Evolutionary conservation across 2,113 vertebrate species (phyloP).

Genomic region (Diphyllodes magnificus): DNA sequence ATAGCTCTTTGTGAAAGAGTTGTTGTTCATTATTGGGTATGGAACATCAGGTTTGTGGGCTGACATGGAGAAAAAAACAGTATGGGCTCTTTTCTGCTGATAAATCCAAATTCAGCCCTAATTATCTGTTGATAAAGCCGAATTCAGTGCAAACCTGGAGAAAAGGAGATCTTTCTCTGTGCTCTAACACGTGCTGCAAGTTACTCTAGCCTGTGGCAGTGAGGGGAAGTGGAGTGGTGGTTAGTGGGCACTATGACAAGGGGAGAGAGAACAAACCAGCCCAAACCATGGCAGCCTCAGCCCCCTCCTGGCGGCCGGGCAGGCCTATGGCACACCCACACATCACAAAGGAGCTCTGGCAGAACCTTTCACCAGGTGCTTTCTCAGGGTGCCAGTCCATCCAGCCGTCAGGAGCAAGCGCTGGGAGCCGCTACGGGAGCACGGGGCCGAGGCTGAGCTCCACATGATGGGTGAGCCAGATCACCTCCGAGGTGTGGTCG

Average conservation of each 20-base stretch:
- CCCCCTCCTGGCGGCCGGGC: background rate
- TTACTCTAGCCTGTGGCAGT: background rate
- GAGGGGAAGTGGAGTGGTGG: background rate
- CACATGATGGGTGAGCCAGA: constrained; percentile 94
- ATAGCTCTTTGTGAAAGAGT: background rate
- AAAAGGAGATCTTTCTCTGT: background rate
- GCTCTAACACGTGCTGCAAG: background rate
- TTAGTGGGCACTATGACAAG: constrained; percentile 22
- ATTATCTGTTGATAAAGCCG: background rate
- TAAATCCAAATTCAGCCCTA: background rate
- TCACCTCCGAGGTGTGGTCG: constrained; percentile 77
- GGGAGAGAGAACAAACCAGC: constrained; percentile 12
- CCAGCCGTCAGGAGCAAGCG: background rate
- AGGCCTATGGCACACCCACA: constrained; percentile 14
- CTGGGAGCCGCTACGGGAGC: constrained; percentile 69
- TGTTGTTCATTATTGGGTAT: background rate
- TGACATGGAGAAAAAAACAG: background rate
- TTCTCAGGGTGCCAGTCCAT: background rate
- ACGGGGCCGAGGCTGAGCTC: constrained; percentile 92
- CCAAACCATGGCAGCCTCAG: background rate
- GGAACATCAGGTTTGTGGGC: background rate
- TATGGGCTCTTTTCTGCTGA: background rate
- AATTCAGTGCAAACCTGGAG: background rate
- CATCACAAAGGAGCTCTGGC: constrained; percentile 29
- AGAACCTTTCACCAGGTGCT: background rate